Evolutionary conservation across 2,797 vertebrate genomes (phyloP), one percentile per base, ranked within the genome.

Genomic region (Mus spretus): DNA sequence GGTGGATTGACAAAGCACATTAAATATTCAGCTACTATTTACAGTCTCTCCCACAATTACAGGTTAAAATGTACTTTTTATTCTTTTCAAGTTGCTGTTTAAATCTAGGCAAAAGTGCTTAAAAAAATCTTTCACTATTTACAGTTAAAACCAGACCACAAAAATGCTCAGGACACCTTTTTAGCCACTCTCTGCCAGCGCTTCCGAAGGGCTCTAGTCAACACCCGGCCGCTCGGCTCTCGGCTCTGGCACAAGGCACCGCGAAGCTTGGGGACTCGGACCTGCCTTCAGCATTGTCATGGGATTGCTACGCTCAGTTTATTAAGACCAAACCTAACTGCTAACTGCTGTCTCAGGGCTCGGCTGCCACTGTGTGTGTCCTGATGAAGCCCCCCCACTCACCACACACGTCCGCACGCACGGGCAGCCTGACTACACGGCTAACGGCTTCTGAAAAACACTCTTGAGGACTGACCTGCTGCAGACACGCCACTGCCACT

Each of bases 101-200:
- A 99, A 99, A 99, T 99, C 99, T 99, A 99, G 99, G 99, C 99
- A 99, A 99, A 99, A 99, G 99, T 99, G 99, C 99, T 99, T 99
- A 99, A 99, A 99, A 99, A 99, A 99, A 99, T 99, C 98, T 99
- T 99, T 99, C 98, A 98, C 98, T 99, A 99, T 99, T 99, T 99
- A 99, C 99, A 99, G 99, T 99, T 99, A 99, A 98, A 98, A 99
- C 98, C 98, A 98, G 98, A 98, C 97, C 98, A 98, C 96, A 94
- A 94, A 93, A 98, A 98, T 94, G 98, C 98, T 97, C 98, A 95
- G 98, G 97, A 96, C 98, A 93, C 97, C 97, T 96, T 90, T 90
- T 96, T 97, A 96, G 67, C 95, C 96, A 97, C 97, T 97, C 97
- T 89, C 97, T 96, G 96, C 98, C 97, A 95, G 98, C 85, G 98